phyloP scores from a whole-genome alignment of 2,113 vertebrate genomes.

The Onychorhynchus coronatus region DNA sequence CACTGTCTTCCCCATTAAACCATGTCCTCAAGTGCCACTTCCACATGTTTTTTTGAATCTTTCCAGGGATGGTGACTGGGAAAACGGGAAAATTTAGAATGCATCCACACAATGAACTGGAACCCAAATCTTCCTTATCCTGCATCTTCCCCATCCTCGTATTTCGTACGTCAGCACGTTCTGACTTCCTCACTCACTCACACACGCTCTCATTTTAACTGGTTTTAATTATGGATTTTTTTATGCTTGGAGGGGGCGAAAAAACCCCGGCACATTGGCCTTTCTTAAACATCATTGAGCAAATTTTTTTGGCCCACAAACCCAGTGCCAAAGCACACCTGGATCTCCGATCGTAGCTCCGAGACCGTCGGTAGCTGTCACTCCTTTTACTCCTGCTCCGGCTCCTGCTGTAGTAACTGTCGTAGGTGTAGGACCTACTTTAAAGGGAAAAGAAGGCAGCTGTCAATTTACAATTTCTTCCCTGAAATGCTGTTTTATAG shows the following conservation, averaged over 20 bases:
- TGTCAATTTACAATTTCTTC: neutral
- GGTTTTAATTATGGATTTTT: neutral
- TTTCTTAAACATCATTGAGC: neutral
- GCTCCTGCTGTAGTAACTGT: conserved; percentile 90
- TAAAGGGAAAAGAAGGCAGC: neutral
- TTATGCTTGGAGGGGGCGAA: neutral
- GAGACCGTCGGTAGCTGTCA: conserved; percentile 78
- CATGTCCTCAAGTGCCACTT: neutral
- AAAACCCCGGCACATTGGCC: neutral
- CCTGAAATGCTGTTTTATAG: neutral
- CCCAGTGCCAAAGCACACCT: conserved; percentile 66
- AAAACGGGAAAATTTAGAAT: neutral
- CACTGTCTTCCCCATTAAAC: neutral
- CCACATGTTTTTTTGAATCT: neutral
- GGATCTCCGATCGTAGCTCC: conserved; percentile 83
- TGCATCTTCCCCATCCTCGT: neutral
- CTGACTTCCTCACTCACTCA: neutral
- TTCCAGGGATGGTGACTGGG: neutral
- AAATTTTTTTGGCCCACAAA: neutral
- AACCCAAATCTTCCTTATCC: neutral
- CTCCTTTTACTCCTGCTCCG: conserved; percentile 82
- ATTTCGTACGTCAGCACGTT: accelerated
- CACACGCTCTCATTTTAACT: neutral
- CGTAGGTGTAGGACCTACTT: conserved; percentile 87
- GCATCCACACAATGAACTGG: neutral